Evolutionary conservation across 2,113 vertebrate genomes (phyloP).

Genomic region (Gopherus evgoodei): DNA sequence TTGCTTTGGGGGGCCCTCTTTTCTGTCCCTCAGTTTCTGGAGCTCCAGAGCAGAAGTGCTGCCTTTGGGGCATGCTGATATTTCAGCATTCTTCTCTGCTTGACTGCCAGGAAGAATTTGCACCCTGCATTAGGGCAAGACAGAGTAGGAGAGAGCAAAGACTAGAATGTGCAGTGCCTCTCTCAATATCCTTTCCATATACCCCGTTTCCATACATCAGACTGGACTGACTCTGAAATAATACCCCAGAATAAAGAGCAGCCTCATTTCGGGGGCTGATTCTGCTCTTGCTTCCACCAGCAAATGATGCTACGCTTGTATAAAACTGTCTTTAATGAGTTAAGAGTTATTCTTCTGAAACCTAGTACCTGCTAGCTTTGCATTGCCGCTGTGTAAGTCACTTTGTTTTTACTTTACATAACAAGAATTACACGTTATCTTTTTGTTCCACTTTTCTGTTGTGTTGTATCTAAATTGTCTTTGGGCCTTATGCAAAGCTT

Average conservation of each 20-base stretch:
- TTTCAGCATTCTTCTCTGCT: not conserved
- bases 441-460: not conserved
- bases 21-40: not conserved
- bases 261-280: not conserved
- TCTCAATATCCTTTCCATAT: rapidly evolving
- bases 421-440: not conserved
- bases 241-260: not conserved
- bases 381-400: not conserved
- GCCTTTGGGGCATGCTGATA: not conserved
- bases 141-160: not conserved
- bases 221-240: not conserved
- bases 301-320: not conserved
- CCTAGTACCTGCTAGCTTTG: not conserved
- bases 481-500: not conserved
- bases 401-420: not conserved
- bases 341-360: not conserved
- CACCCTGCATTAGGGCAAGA: not conserved
- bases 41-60: not conserved
- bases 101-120: not conserved
- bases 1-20: not conserved
- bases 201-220: not conserved
- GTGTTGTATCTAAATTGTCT: not conserved
- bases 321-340: not conserved
- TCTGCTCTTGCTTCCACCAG: not conserved
- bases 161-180: not conserved